These are phyloP conservation scores for Acanthisitta chloris DNA, from an alignment of 2,113 vertebrate genomes.

Conservation along the genomic window DNA sequence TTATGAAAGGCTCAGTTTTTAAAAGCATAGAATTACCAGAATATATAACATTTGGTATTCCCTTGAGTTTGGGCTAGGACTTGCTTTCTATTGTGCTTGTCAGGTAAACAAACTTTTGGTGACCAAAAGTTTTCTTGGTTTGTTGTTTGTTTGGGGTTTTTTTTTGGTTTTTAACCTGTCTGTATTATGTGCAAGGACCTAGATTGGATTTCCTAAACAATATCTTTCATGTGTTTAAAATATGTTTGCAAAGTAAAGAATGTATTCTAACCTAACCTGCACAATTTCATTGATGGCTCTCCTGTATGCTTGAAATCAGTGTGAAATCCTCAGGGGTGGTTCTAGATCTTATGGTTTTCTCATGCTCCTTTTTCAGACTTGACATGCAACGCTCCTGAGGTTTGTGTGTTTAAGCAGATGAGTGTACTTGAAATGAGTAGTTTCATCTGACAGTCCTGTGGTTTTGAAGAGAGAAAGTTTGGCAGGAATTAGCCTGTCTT, in stretches of 20 bases:
- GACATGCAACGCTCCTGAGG: neutral
- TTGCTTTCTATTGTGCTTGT: neutral
- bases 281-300: neutral
- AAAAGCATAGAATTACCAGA: neutral
- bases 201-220: neutral
- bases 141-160: neutral
- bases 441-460: neutral
- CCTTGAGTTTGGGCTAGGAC: neutral
- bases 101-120: slow-evolving; percentile 38
- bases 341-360: neutral
- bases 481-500: neutral
- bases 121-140: slow-evolving; percentile 39
- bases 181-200: neutral
- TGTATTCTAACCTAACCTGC: neutral
- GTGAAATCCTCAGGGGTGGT: neutral
- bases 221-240: neutral
- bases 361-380: neutral
- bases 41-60: neutral
- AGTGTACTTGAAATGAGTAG: neutral
- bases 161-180: neutral
- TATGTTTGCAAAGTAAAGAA: neutral
- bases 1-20: neutral
- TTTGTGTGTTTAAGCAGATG: neutral
- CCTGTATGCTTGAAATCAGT: slow-evolving; percentile 44
- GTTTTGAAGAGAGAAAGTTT: neutral